phyloP scores from a whole-genome alignment of 2,888 invertebrate species.

The Hirudinaria manillensis region DNA sequence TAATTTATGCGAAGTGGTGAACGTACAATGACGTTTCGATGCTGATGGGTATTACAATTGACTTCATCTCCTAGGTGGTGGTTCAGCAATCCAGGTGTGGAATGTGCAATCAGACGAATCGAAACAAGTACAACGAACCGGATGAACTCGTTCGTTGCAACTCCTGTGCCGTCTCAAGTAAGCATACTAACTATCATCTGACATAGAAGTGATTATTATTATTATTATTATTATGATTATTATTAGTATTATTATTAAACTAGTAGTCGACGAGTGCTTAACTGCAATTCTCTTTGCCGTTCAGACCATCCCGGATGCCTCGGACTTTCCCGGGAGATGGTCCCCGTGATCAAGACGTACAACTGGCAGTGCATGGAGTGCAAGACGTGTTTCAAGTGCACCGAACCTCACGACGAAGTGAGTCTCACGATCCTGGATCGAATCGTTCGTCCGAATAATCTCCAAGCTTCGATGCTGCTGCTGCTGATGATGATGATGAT shows the following conservation, averaged over 20 bases:
- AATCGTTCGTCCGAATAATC: neutral
- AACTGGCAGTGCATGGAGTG: constrained; percentile 90
- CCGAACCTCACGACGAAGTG: constrained; percentile 70
- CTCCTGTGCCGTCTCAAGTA: constrained; percentile 62
- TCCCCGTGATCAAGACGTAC: constrained; percentile 72
- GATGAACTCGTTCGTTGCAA: constrained; percentile 62
- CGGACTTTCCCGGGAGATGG: constrained; percentile 77
- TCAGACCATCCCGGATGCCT: constrained; percentile 74
- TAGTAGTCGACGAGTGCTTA: neutral
- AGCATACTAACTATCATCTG: constrained; percentile 18
- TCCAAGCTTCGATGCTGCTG: neutral
- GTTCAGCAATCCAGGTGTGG: constrained; percentile 16
- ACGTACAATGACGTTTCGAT: neutral
- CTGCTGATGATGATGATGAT: neutral
- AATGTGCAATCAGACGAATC: constrained; percentile 26
- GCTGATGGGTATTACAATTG: neutral
- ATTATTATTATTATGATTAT: neutral
- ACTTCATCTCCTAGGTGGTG: neutral
- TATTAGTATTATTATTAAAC: neutral
- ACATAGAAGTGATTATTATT: neutral
- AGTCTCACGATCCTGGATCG: constrained; percentile 21
- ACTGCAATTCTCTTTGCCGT: constrained; percentile 11
- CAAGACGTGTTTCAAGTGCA: constrained; percentile 79
- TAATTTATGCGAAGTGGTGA: neutral
- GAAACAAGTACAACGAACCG: constrained; percentile 51